Conservation (phyloP, 2,113 vertebrate species). For the Anser cygnoides region DNA sequence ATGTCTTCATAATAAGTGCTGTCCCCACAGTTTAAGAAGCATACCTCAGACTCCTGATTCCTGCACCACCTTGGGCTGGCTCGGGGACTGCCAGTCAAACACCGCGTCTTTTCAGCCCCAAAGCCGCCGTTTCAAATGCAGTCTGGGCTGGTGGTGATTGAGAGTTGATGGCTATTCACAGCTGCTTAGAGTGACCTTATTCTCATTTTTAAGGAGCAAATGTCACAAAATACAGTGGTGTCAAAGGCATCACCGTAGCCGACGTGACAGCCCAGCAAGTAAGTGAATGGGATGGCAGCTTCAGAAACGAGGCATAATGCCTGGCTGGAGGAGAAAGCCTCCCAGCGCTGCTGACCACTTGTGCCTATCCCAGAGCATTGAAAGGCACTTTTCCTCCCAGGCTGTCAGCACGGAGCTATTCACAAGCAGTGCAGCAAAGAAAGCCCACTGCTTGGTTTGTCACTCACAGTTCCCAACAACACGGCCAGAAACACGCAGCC, state of each 20-base stretch:
- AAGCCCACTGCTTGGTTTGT: not conserved
- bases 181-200: slow-evolving; percentile 9
- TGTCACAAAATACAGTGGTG: not conserved
- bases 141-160: not conserved
- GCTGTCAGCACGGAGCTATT: not conserved
- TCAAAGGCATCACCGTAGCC: not conserved
- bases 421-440: not conserved
- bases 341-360: not conserved
- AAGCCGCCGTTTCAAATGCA: not conserved
- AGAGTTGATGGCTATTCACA: slow-evolving; percentile 1
- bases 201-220: slow-evolving; percentile 20
- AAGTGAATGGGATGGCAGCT: not conserved
- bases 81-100: not conserved
- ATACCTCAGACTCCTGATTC: not conserved
- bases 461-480: not conserved
- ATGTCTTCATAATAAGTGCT: not conserved
- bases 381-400: not conserved
- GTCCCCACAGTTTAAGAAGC: not conserved
- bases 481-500: not conserved
- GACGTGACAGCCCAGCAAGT: slow-evolving; percentile 11
- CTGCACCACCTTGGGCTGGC: not conserved
- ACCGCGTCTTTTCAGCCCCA: not conserved
- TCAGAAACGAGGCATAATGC: not conserved
- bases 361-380: not conserved
- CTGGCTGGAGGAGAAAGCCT: not conserved